Base-by-base conservation (phyloP, 2,113 vertebrate genomes). In the Natator depressus region DNA sequence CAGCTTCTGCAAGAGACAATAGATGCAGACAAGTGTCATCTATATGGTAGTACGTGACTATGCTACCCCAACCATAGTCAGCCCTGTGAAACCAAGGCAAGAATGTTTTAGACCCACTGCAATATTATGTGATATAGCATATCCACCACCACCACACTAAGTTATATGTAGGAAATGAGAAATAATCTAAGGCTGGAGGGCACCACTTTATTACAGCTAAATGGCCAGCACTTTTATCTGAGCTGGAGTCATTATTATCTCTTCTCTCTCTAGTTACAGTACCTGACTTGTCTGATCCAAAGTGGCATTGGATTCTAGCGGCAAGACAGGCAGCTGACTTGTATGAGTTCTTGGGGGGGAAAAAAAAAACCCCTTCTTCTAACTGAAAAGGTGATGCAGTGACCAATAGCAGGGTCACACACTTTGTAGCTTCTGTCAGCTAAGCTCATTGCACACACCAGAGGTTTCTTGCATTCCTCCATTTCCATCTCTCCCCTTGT, bases 111-210 rank as follows among this genome's bases (percentile, higher is more conserved):
- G n/a, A 31, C 38, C 12, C 10, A 2, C 10, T 46, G 7, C 5
- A 3, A 50, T 25, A 14, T 76, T 3, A 6, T 2, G 2, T 80
- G 20, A 85, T 72, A 22, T 82, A 42, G n/a, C 55, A 6, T 80
- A 46, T 31, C 8, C 79, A 5, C 2, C 80, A 5, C 2, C 80
- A 25, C 31, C 8, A 16, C 0, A 0, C 8, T 6, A 46, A 82
- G 80, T 31, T 31, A 8, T 0, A 49, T 14, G 10, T 6, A 42
- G 24, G 82, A 38, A 89, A 90, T 91, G 3, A 1, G 2, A 6
- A 62, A 1, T 2, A 5, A 7, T 25, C 65, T 50, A 5, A 29
- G 16, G 5, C 38, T 55, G 13, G 5, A 80, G 50, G 16, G 59
- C 27, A 62, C 31, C 59, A 31, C 59, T 62, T 62, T 62, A 62